Percentiles rank a stretch among this genome's conserved stretches.
Evolutionary conservation across 2,113 vertebrate genomes (phyloP).

Genomic region (Elgaria multicarinata): DNA sequence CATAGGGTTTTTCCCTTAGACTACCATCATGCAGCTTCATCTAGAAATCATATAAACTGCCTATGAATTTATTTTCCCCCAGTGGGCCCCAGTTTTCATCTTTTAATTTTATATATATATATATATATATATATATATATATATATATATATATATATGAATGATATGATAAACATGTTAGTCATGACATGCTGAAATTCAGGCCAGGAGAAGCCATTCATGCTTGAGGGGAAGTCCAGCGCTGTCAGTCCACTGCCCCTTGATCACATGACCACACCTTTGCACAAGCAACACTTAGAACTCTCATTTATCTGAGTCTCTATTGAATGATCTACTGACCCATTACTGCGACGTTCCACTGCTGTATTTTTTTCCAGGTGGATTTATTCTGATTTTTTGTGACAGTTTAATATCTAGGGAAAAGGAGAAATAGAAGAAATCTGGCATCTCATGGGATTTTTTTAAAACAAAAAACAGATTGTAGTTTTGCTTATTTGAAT

Average conservation of each 20-base stretch:
- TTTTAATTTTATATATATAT: not conserved
- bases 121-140: not conserved
- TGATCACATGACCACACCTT: not conserved
- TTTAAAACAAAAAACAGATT: slow-evolving; percentile 17
- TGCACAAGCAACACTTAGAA: not conserved
- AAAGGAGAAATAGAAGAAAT: not conserved
- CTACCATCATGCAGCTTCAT: not conserved
- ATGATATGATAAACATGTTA: not conserved
- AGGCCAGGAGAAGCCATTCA: not conserved
- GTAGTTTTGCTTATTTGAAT: slow-evolving; percentile 25
- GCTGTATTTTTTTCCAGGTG: slow-evolving; percentile 24
- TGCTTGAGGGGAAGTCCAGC: not conserved
- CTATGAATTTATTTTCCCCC: not conserved
- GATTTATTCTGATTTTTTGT: not conserved
- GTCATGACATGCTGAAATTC: not conserved
- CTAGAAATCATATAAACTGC: not conserved
- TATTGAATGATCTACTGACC: slow-evolving; percentile 34
- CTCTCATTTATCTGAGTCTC: not conserved
- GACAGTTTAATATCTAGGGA: slow-evolving; percentile 39
- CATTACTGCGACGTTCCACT: slow-evolving; percentile 3
- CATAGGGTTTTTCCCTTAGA: too few relatives aligned
- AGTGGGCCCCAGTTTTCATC: not conserved
- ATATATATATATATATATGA: too few relatives aligned
- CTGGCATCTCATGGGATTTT: slow-evolving; percentile 8
- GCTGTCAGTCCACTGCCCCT: not conserved